Evolutionary conservation across 2,888 invertebrate genomes (phyloP).

Genomic region (Ceramica pisi): DNA sequence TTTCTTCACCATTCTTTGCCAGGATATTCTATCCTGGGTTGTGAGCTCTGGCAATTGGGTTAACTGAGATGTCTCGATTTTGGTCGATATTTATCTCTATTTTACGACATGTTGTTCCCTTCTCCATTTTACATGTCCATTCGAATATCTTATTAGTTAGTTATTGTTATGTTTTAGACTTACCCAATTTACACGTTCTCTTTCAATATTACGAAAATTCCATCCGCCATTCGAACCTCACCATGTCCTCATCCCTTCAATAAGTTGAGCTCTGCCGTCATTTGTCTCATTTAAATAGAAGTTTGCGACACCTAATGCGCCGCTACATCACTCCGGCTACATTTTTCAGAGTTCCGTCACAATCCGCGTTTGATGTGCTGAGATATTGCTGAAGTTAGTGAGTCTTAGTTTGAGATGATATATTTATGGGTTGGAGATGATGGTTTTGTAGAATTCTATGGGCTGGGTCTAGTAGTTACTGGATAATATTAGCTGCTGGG

Average conservation of each 20-base stretch:
- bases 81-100: too few relatives aligned
- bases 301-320: constrained; percentile 84
- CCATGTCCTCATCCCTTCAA: constrained; percentile 40
- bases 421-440: constrained; percentile 6
- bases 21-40: too few relatives aligned
- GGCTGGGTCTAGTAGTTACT: background rate
- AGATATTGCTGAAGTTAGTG: constrained; percentile 45
- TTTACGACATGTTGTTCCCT: too few relatives aligned
- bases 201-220: background rate
- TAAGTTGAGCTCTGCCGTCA: constrained; percentile 69
- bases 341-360: constrained; percentile 77
- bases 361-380: constrained; percentile 65
- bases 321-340: constrained; percentile 73
- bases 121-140: too few relatives aligned
- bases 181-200: background rate
- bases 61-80: too few relatives aligned
- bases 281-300: constrained; percentile 88
- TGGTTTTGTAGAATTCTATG: background rate
- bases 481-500: background rate
- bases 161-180: too few relatives aligned
- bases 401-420: background rate
- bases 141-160: too few relatives aligned
- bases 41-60: too few relatives aligned
- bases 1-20: too few relatives aligned
- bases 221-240: constrained; percentile 18